Conservation (phyloP, 2,797 vertebrate species). For the Darevskia mixta region DNA sequence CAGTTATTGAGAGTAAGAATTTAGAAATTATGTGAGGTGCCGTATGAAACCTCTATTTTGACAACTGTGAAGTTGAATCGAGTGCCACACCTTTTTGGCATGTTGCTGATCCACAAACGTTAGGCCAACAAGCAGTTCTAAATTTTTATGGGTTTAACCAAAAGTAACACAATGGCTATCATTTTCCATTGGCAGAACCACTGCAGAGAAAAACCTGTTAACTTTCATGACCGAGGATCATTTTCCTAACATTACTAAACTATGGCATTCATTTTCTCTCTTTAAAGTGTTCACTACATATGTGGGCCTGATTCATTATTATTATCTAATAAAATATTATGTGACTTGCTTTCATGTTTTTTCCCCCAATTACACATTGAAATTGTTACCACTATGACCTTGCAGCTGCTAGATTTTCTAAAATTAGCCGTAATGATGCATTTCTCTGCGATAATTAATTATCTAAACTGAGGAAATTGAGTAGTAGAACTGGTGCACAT, state of each 20-base stretch:
- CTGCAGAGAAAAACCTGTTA: not conserved
- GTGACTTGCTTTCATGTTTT: slow-evolving; percentile 74
- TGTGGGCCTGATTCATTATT: slow-evolving; percentile 61
- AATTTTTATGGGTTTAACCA: not conserved
- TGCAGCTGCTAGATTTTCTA: slow-evolving; percentile 80
- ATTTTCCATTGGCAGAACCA: not conserved
- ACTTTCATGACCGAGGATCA: accelerated
- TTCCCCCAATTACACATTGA: slow-evolving; percentile 73
- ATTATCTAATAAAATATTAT: slow-evolving; percentile 75
- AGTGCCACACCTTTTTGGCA: not conserved
- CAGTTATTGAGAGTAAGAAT: too few species aligned
- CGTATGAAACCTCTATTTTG: not conserved
- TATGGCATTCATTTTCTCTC: slow-evolving; percentile 57
- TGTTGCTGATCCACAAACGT: not conserved
- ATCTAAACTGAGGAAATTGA: slow-evolving; percentile 82
- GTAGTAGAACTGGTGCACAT: slow-evolving; percentile 79
- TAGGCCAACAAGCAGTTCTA: not conserved
- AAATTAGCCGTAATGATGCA: slow-evolving; percentile 81
- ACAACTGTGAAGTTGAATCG: not conserved
- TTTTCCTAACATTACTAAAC: slow-evolving; percentile 38
- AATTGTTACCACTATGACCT: slow-evolving; percentile 78
- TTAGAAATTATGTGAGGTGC: not conserved
- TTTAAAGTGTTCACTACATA: slow-evolving; percentile 47
- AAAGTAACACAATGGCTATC: not conserved
- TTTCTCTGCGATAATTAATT: slow-evolving; percentile 85